Evolutionary conservation across 2,797 vertebrate species (phyloP).

Genomic region (Peromyscus nudipes): DNA sequence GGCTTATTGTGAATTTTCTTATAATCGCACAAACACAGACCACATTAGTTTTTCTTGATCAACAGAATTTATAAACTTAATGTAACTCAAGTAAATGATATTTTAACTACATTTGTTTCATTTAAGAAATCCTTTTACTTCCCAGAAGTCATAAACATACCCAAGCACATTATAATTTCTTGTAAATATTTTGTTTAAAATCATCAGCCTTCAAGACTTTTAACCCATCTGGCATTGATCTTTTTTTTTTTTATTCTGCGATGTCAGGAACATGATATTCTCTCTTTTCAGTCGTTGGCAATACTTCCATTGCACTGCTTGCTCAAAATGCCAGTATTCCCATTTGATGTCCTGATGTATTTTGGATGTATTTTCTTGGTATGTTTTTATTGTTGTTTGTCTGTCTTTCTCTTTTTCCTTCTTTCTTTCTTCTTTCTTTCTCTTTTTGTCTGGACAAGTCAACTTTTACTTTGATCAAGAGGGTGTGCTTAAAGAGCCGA

Average conservation of each 20-base stretch:
- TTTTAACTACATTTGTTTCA: not conserved
- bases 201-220: conserved; percentile 17
- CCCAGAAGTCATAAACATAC: not conserved
- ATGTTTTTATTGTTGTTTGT: not conserved
- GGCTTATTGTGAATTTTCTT: not conserved
- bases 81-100: not conserved
- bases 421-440: too few relatives aligned
- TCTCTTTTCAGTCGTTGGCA: not conserved
- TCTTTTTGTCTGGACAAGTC: not conserved
- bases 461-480: not conserved
- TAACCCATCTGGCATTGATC: not conserved
- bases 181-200: not conserved
- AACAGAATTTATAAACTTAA: not conserved
- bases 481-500: not conserved
- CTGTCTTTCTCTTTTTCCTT: too few relatives aligned
- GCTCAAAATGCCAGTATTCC: not conserved
- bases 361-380: not conserved
- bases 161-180: not conserved
- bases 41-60: not conserved
- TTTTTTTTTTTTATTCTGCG: not conserved
- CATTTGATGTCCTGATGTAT: not conserved
- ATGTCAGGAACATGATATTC: not conserved
- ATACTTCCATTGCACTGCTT: not conserved
- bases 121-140: not conserved
- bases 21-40: not conserved